Base-by-base conservation (phyloP, 2,888 invertebrate species). In the Tolmerus cingulatus region DNA sequence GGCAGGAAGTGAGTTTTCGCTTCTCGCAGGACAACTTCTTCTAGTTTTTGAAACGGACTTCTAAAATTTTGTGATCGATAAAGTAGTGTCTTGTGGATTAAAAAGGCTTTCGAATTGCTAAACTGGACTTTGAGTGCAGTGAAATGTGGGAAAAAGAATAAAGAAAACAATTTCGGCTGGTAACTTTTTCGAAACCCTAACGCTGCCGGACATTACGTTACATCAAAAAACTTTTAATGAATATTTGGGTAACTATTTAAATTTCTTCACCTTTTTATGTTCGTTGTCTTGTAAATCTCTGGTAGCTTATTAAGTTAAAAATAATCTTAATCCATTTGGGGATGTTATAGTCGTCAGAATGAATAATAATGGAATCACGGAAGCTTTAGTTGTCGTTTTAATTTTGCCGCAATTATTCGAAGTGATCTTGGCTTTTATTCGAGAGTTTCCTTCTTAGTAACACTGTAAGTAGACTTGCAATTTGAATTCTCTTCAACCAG, bases 191-290 rank as follows among this genome's bases (percentile, higher is more conserved):
- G 34, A 82, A 55, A 30, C 55, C 5, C 8, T 16, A 51, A 43
- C 40, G 23, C 23, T 23, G 30, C 43, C 27, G 46, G 37, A 51
- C 55, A 74, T 74, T 34, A 43, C 76, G n/a, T 46, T 37, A 19
- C 27, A 77, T n/a, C 55, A 86, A 77, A 86, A 77, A 86, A 89
- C 89, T 90, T 51, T 92, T 92, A 92, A 92, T 92, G 92, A 92
- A 92, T 92, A 92, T 91, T 92, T 92, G 92, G 92, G 92, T 92
- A 92, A 92, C 84, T 84, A 84, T 66, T 16, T 76, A 2, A 27
- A 76, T 66, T 66, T 27, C 23, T 19, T 12, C 66, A 51, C 34
- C 37, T 76, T 5, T 76, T 76, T 76, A 40, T 76, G 27, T 37
- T 40, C 78, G 30, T 46, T 66, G 9, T 19, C 27, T 19, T 8